Evolutionary conservation across 2,888 invertebrate genomes (phyloP).

Genomic region (Hemaris fuciformis): DNA sequence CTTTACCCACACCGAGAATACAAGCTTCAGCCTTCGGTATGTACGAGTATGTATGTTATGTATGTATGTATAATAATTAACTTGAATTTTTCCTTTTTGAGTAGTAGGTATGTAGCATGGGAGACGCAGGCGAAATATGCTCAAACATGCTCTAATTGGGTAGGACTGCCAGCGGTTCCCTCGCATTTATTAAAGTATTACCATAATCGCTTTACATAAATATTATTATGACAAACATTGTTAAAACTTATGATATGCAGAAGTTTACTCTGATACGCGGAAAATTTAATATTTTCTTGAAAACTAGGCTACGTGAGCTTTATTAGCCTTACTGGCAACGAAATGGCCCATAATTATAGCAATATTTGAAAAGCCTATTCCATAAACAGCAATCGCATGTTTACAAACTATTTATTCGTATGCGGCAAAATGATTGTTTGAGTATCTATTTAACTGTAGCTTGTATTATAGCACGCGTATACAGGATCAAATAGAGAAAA

Average conservation of each 20-base stretch:
- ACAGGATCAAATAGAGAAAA: slow-evolving; percentile 25
- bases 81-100: too few species aligned
- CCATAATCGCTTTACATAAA: background rate
- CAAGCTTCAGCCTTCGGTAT: too few species aligned
- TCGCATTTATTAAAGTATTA: background rate
- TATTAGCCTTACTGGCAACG: slow-evolving; percentile 64
- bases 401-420: slow-evolving; percentile 63
- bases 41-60: too few species aligned
- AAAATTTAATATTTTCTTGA: slow-evolving; percentile 52
- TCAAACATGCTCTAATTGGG: too few species aligned
- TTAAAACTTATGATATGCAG: background rate
- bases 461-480: background rate
- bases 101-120: too few species aligned
- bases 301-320: slow-evolving; percentile 57
- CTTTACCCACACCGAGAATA: too few species aligned
- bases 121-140: too few species aligned
- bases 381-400: slow-evolving; percentile 70
- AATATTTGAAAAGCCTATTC: slow-evolving; percentile 70
- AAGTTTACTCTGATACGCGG: slow-evolving; percentile 23
- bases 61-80: too few species aligned
- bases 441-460: slow-evolving; percentile 40
- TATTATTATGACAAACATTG: background rate
- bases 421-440: slow-evolving; percentile 58
- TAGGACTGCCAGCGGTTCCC: too few species aligned
- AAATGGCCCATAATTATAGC: slow-evolving; percentile 72